Evolutionary conservation across 2,113 vertebrate species (phyloP).

Genomic region (Nesospiza acunhae): DNA sequence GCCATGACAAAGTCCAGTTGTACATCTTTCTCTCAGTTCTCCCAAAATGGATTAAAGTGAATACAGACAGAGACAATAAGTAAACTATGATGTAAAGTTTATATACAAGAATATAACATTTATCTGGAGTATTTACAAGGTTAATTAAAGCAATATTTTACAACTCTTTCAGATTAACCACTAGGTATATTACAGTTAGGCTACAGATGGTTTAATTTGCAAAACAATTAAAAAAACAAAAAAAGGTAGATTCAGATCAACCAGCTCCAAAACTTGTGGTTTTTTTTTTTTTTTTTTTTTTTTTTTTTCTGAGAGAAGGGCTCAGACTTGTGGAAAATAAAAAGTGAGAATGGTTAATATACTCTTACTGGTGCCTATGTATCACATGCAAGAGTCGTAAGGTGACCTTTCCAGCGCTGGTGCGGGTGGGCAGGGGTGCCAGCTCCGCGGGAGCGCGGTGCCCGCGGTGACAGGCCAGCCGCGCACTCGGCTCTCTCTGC

Average conservation of each 20-base stretch:
- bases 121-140: slow-evolving; percentile 94
- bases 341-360: slow-evolving; percentile 52
- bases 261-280: slow-evolving; percentile 37
- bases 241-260: slow-evolving; percentile 51
- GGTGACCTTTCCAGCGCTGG: slow-evolving; percentile 2
- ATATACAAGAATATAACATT: slow-evolving; percentile 90
- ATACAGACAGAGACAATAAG: slow-evolving; percentile 30
- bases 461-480: neutral
- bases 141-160: slow-evolving; percentile 86
- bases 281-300: neutral
- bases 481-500: slow-evolving; percentile 20
- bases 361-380: slow-evolving; percentile 56
- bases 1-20: neutral
- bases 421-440: neutral
- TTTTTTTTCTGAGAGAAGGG: neutral
- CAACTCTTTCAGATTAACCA: slow-evolving; percentile 77
- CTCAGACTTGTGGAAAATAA: slow-evolving; percentile 45
- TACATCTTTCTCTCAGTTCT: neutral
- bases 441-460: neutral
- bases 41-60: neutral
- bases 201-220: slow-evolving; percentile 71
- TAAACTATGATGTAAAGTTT: slow-evolving; percentile 76
- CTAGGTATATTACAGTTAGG: slow-evolving; percentile 78
- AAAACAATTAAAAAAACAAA: slow-evolving; percentile 35
- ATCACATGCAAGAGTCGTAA: slow-evolving; percentile 27